phyloP scores from a whole-genome alignment of 2,888 invertebrate species.

The Platypus cylindrus region DNA sequence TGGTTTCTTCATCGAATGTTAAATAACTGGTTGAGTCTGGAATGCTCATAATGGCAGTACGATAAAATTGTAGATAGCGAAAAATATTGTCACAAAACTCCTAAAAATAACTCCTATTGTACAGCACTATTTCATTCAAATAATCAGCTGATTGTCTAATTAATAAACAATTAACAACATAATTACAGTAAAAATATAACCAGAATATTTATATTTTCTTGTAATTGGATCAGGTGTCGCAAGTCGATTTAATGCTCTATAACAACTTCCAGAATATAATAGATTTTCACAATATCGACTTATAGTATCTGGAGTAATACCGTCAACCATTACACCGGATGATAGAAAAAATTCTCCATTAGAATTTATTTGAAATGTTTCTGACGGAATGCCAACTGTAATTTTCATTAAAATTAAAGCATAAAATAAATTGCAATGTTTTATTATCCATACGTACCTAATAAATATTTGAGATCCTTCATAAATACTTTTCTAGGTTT shows the following conservation, averaged over 20 bases:
- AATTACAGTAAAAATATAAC: slow-evolving; percentile 30
- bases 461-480: slow-evolving; percentile 27
- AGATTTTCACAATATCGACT: slow-evolving; percentile 26
- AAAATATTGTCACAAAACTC: slow-evolving; percentile 49
- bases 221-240: slow-evolving; percentile 23
- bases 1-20: slow-evolving; percentile 32
- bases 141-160: not conserved
- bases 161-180: slow-evolving; percentile 39
- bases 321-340: slow-evolving; percentile 25
- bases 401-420: slow-evolving; percentile 3
- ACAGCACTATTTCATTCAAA: no score
- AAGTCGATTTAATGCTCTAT: slow-evolving; percentile 27
- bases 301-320: slow-evolving; percentile 25
- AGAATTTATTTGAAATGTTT: slow-evolving; percentile 25
- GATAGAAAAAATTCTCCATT: slow-evolving; percentile 24
- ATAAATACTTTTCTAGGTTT: slow-evolving; percentile 24
- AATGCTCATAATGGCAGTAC: slow-evolving; percentile 33
- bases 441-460: slow-evolving; percentile 19
- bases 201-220: slow-evolving; percentile 25
- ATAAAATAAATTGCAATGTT: not conserved
- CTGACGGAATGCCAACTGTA: slow-evolving; percentile 31
- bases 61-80: slow-evolving; percentile 46
- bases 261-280: slow-evolving; percentile 29
- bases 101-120: slow-evolving; percentile 36
- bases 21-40: slow-evolving; percentile 25